A percentile compares a stretch with the other conserved stretches of the same genome.
These are phyloP conservation scores for Oxygymnocypris stewartii DNA, from an alignment of 2,113 vertebrate species.

Conservation along the genomic window DNA sequence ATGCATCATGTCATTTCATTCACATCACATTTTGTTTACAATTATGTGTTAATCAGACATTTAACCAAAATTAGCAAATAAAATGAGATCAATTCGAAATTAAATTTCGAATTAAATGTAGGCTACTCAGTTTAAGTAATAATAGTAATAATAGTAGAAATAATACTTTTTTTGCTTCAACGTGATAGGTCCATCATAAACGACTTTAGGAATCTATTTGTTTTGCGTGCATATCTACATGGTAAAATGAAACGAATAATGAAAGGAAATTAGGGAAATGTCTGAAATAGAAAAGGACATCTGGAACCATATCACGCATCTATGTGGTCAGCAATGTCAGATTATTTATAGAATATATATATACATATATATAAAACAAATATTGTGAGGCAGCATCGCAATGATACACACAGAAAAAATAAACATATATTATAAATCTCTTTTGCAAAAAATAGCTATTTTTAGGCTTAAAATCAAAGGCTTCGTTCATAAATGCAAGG, in stretches of 20 bases:
- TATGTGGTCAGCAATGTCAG: background rate
- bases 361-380: too few species aligned
- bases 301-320: background rate
- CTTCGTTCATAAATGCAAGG: background rate
- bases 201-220: background rate
- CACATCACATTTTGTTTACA: background rate
- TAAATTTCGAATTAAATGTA: background rate
- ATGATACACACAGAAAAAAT: background rate
- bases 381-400: background rate
- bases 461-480: background rate
- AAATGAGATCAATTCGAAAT: background rate
- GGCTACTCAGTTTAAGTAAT: background rate
- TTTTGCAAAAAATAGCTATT: background rate
- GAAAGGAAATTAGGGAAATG: background rate
- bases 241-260: background rate
- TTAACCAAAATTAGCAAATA: constrained; percentile 11
- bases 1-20: constrained; percentile 47
- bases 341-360: background rate
- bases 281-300: background rate
- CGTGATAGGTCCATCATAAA: background rate
- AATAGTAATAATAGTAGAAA: background rate
- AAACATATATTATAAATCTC: background rate
- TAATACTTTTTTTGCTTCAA: background rate
- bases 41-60: constrained; percentile 5
- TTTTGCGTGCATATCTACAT: background rate